Evolutionary conservation across 2,797 vertebrate genomes (phyloP).

Genomic region (Nannoperca obscura): DNA sequence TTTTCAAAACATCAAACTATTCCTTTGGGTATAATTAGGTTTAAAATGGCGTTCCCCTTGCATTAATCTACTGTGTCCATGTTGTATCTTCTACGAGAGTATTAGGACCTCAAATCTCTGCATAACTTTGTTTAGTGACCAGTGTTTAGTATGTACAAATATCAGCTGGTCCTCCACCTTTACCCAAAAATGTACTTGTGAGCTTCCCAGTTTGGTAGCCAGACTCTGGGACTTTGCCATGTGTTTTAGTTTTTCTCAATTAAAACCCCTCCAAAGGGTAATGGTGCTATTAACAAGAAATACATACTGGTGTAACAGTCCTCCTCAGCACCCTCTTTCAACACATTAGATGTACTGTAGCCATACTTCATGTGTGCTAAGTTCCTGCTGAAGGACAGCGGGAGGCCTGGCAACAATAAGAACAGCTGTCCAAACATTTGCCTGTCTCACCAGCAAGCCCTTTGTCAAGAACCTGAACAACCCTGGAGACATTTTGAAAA

Average conservation of each 20-base stretch:
- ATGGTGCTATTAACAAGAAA: slow-evolving; percentile 7
- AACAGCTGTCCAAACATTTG: slow-evolving; percentile 83
- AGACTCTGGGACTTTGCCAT: neutral
- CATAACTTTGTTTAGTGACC: neutral
- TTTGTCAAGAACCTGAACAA: slow-evolving; percentile 76
- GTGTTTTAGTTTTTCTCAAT: neutral
- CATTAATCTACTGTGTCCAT: neutral
- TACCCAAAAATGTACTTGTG: neutral
- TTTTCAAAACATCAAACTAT: neutral
- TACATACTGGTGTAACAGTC: neutral
- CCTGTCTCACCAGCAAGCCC: slow-evolving; percentile 54
- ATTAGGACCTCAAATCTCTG: neutral
- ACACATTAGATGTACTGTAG: slow-evolving; percentile 27
- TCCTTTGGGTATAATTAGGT: neutral
- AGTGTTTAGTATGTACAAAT: neutral
- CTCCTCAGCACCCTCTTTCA: slow-evolving; percentile 5
- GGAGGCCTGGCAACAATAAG: slow-evolving; percentile 64
- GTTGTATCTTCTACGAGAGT: neutral
- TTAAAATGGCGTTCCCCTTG: neutral
- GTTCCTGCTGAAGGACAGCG: slow-evolving; percentile 47
- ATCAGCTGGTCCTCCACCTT: neutral
- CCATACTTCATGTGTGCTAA: slow-evolving; percentile 50
- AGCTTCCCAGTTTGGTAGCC: slow-evolving; percentile 1
- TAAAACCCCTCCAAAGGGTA: slow-evolving; percentile 22
- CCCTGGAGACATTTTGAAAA: slow-evolving; percentile 67